These are phyloP conservation scores for Mayetiola destructor DNA, from an alignment of 2,888 invertebrate genomes.

Conservation along the genomic window DNA sequence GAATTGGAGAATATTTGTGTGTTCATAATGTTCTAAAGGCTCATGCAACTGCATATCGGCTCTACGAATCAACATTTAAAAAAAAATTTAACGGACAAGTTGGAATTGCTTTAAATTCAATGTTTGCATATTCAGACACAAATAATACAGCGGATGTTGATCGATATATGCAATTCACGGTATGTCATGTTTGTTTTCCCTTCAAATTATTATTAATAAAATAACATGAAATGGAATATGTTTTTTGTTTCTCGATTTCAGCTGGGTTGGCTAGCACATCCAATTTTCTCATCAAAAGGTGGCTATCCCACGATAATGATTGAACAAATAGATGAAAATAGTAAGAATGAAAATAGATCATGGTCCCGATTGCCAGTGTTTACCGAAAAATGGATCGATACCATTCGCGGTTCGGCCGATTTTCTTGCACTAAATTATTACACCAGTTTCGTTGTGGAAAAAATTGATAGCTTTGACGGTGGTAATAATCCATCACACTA, in stretches of 20 bases:
- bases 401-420: slow-evolving; percentile 23
- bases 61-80: slow-evolving; percentile 32
- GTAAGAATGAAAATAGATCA: slow-evolving; percentile 32
- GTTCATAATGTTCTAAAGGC: slow-evolving; percentile 41
- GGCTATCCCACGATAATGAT: slow-evolving; percentile 41
- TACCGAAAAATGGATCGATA: slow-evolving; percentile 26
- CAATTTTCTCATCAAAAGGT: slow-evolving; percentile 36
- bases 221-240: too few species aligned
- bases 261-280: slow-evolving; percentile 37
- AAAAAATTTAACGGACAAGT: background rate
- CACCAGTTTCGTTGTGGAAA: slow-evolving; percentile 17
- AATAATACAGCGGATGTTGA: slow-evolving; percentile 19
- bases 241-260: slow-evolving; percentile 17
- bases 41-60: slow-evolving; percentile 38
- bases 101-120: background rate
- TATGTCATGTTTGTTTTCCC: slow-evolving; percentile 17
- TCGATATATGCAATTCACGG: slow-evolving; percentile 25
- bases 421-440: slow-evolving; percentile 25
- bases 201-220: background rate
- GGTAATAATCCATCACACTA: slow-evolving; percentile 36
- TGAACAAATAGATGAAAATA: slow-evolving; percentile 31
- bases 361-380: slow-evolving; percentile 37
- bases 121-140: background rate
- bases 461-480: background rate
- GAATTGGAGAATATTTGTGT: slow-evolving; percentile 40